phyloP scores from a whole-genome alignment of 2,888 invertebrate genomes.

The Drosophila fungiperda region DNA sequence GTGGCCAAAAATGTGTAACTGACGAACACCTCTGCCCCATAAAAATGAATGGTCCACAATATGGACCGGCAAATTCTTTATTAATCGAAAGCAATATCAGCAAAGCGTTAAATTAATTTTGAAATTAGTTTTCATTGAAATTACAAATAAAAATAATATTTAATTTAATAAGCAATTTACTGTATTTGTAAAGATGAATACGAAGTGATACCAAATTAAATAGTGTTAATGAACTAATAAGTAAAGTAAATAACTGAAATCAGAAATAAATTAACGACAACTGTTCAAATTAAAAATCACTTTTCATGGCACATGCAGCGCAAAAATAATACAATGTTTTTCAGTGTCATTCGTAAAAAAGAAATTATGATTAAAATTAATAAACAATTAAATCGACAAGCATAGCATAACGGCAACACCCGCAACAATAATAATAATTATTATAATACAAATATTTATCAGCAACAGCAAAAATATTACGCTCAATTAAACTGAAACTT shows the following conservation, averaged over 20 bases:
- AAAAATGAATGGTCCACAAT: slow-evolving; percentile 5
- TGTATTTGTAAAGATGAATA: not conserved
- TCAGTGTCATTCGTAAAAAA: not conserved
- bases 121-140: not conserved
- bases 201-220: not conserved
- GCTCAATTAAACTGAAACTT: slow-evolving; percentile 59
- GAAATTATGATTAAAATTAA: slow-evolving; percentile 6
- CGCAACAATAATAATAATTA: not conserved
- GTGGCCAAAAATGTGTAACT: slow-evolving; percentile 26
- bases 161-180: not conserved
- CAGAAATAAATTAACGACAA: too few relatives aligned
- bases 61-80: slow-evolving; percentile 26
- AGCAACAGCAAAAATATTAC: slow-evolving; percentile 14
- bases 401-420: not conserved
- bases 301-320: not conserved
- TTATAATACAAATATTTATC: not conserved
- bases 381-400: slow-evolving; percentile 8
- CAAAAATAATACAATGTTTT: not conserved
- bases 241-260: not conserved
- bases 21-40: not conserved
- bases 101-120: not conserved
- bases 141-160: not conserved
- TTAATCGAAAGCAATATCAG: slow-evolving; percentile 7
- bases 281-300: not conserved
- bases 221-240: not conserved